phyloP scores from a whole-genome alignment of 1,140 invertebrate species.

The Callitettix versicolor region DNA sequence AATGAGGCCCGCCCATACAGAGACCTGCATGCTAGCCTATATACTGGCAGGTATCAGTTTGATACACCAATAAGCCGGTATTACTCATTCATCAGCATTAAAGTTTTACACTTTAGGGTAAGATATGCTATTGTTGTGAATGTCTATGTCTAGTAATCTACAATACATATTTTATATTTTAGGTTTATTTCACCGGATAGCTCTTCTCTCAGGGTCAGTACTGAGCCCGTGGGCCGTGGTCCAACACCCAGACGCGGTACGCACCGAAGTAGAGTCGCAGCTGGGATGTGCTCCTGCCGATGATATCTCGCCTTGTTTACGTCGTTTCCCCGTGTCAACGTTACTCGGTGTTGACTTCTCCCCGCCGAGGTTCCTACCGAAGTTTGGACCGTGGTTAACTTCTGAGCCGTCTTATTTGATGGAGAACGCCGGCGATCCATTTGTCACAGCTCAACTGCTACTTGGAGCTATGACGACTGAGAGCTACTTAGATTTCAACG shows the following conservation, averaged over 20 bases:
- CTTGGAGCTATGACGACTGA: conserved; percentile 61
- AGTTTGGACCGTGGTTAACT: conserved; percentile 47
- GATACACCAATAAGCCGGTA: too few species aligned
- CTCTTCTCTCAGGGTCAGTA: conserved; percentile 77
- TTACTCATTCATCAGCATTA: too few species aligned
- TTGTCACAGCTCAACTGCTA: conserved; percentile 56
- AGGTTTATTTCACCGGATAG: conserved; percentile 70
- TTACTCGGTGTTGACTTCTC: not conserved
- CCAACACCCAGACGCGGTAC: conserved; percentile 58
- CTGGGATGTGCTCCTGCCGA: conserved; percentile 40
- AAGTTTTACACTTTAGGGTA: too few species aligned
- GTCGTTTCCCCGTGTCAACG: not conserved
- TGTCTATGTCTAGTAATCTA: too few species aligned
- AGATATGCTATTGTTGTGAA: too few species aligned
- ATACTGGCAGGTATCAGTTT: too few species aligned
- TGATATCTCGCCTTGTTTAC: not conserved
- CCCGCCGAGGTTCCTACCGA: conserved; percentile 36
- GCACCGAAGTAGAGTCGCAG: conserved; percentile 58
- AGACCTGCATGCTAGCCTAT: too few species aligned
- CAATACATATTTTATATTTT: conserved; percentile 13
- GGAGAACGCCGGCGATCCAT: conserved; percentile 53
- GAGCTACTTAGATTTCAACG: conserved; percentile 63
- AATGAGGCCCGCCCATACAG: too few species aligned
- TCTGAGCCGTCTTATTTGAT: conserved; percentile 47
- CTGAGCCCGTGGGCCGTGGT: conserved; percentile 72